phyloP scores from a whole-genome alignment of 2,888 invertebrate species.

The Cataglyphis rosenhaueri region DNA sequence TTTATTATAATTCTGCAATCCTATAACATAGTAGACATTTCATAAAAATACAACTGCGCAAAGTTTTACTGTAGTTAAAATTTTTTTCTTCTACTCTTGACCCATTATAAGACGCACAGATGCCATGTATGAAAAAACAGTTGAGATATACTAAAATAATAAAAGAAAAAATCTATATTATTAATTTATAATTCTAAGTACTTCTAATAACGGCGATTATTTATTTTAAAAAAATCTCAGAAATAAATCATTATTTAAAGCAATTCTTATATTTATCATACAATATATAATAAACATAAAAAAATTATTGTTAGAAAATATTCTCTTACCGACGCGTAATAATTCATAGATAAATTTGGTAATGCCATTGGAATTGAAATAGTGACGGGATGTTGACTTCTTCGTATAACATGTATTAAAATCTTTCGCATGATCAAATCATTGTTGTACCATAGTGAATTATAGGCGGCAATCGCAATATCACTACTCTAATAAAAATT shows the following conservation, averaged over 20 bases:
- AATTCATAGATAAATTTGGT: slow-evolving; percentile 67
- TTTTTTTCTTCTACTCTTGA: slow-evolving; percentile 12
- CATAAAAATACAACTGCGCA: slow-evolving; percentile 3
- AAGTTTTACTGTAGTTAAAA: background rate
- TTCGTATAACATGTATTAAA: slow-evolving; percentile 53
- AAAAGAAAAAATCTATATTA: background rate
- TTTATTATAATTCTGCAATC: background rate
- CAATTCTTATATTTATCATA: background rate
- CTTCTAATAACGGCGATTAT: background rate
- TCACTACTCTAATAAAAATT: slow-evolving; percentile 45
- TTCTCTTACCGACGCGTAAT: slow-evolving; percentile 67
- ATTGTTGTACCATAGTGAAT: slow-evolving; percentile 55
- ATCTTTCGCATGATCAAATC: slow-evolving; percentile 15
- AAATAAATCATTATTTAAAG: background rate
- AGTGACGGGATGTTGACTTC: slow-evolving; percentile 55
- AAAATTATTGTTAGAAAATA: background rate
- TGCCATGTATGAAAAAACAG: slow-evolving; percentile 43
- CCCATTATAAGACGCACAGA: slow-evolving; percentile 22
- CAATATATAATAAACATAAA: background rate
- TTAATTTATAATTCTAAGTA: background rate
- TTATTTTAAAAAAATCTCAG: background rate
- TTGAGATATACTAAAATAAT: slow-evolving; percentile 40
- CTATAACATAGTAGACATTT: background rate
- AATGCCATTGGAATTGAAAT: slow-evolving; percentile 57
- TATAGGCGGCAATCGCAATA: slow-evolving; percentile 31